Evolutionary conservation across 2,888 invertebrate genomes (phyloP).

Genomic region (Stramonita haemastoma): DNA sequence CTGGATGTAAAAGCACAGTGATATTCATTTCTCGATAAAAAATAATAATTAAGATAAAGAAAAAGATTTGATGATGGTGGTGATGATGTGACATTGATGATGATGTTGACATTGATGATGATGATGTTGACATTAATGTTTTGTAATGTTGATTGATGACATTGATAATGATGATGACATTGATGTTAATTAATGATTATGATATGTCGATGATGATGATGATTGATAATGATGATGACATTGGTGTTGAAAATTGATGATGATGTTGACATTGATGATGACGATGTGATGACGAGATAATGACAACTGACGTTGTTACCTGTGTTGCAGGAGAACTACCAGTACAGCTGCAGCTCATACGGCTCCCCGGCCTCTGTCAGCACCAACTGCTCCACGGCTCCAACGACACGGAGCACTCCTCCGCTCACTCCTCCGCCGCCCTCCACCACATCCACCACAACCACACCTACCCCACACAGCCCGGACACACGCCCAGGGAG

Average conservation of each 20-base stretch:
- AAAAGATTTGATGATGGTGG: too few species aligned
- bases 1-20: too few species aligned
- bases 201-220: neutral
- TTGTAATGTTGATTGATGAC: neutral
- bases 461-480: conserved; percentile 74
- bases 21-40: too few species aligned
- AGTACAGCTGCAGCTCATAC: conserved; percentile 60
- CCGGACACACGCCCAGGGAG: conserved; percentile 69
- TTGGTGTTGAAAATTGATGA: neutral
- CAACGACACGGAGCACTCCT: conserved; percentile 66
- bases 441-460: conserved; percentile 70
- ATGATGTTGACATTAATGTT: too few species aligned
- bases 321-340: conserved; percentile 54
- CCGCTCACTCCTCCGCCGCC: conserved; percentile 50
- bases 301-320: neutral
- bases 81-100: too few species aligned
- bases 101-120: too few species aligned
- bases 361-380: conserved; percentile 50
- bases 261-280: neutral
- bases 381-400: conserved; percentile 69
- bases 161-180: neutral
- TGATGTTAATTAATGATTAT: too few species aligned
- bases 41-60: too few species aligned
- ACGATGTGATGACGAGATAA: neutral
- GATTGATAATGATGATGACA: neutral